Evolutionary conservation across 1,140 invertebrate genomes (phyloP).

Genomic region (Hyles vespertilio): DNA sequence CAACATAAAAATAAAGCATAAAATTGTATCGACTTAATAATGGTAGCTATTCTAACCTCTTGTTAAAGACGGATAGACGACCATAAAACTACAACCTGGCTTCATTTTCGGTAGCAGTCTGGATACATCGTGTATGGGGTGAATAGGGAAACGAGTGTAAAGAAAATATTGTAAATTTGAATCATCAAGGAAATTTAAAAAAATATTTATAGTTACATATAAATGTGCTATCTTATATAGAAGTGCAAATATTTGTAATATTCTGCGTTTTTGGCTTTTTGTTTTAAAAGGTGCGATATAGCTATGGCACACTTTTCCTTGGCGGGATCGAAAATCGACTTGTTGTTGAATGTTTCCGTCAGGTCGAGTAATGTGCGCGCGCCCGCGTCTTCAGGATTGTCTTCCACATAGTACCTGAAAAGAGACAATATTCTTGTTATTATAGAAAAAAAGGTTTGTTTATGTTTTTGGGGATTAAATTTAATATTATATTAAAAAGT

Average conservation of each 20-base stretch:
- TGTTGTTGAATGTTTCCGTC: slow-evolving; percentile 37
- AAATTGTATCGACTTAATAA: no score
- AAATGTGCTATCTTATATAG: slow-evolving; percentile 14
- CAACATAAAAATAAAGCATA: no score
- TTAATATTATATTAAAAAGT: not conserved
- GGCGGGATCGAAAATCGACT: slow-evolving; percentile 28
- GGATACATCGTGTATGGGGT: no score
- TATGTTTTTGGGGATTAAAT: not conserved
- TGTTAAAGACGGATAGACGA: no score
- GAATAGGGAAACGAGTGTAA: no score
- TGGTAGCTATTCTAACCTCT: no score
- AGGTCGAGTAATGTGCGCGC: slow-evolving; percentile 36
- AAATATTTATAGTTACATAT: no score
- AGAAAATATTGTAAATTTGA: no score
- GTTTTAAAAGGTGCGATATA: slow-evolving; percentile 33
- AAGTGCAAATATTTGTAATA: slow-evolving; percentile 49
- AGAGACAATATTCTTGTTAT: not conserved
- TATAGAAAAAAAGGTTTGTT: not conserved
- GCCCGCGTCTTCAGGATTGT: slow-evolving; percentile 31
- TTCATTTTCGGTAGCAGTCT: no score
- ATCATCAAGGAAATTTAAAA: no score
- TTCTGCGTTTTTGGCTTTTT: slow-evolving; percentile 23
- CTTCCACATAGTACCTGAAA: slow-evolving; percentile 39
- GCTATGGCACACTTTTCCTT: slow-evolving; percentile 42
- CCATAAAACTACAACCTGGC: no score